phyloP scores from a whole-genome alignment of 2,888 invertebrate genomes.

The Arge pagana region DNA sequence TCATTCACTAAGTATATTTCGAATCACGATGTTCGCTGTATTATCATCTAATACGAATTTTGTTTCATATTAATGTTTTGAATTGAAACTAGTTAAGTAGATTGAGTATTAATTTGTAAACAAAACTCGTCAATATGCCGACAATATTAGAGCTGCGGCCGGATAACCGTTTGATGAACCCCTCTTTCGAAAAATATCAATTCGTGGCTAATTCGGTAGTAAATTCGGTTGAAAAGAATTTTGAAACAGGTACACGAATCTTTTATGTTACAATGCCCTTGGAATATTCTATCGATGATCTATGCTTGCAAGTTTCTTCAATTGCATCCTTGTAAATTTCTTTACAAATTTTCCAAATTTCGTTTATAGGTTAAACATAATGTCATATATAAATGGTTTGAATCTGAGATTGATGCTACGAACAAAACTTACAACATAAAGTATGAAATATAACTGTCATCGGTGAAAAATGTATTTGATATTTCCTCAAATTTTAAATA shows the following conservation, averaged over 20 bases:
- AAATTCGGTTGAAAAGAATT: conserved; percentile 36
- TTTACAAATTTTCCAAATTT: too few species aligned
- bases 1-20: too few species aligned
- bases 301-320: too few species aligned
- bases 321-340: too few species aligned
- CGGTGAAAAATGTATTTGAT: background rate
- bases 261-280: too few species aligned
- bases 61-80: too few species aligned
- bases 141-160: conserved; percentile 50
- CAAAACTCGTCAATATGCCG: conserved; percentile 38
- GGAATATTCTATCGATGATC: too few species aligned
- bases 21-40: too few species aligned
- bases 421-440: too few species aligned
- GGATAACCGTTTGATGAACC: conserved; percentile 39
- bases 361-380: background rate
- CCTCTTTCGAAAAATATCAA: conserved; percentile 51
- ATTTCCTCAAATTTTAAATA: background rate
- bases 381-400: background rate
- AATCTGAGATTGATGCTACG: background rate
- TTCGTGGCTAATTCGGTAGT: conserved; percentile 42
- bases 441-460: background rate
- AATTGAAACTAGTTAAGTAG: too few species aligned
- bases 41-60: too few species aligned
- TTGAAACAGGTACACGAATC: conserved; percentile 38
- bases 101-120: background rate